phyloP scores from a whole-genome alignment of 2,113 vertebrate genomes.

The Osmerus mordax region DNA sequence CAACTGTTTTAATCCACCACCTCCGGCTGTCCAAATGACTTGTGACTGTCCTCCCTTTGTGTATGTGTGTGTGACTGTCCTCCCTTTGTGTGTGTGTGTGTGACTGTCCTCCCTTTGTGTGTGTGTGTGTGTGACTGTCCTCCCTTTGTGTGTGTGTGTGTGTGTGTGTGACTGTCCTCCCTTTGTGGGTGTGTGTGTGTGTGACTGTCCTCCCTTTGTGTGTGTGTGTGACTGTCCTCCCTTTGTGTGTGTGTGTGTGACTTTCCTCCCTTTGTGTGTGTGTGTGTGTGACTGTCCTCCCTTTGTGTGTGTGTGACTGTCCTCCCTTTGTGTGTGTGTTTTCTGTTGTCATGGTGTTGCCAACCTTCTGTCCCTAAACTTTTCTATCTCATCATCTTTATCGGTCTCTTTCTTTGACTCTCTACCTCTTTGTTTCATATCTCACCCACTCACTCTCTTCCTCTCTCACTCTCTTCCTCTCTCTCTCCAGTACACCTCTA shows the following conservation, averaged over 20 bases:
- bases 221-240: too few relatives aligned
- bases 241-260: too few relatives aligned
- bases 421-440: not conserved
- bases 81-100: constrained; percentile 10
- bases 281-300: too few relatives aligned
- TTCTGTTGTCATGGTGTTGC: constrained; percentile 10
- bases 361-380: constrained; percentile 6
- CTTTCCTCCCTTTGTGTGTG: too few relatives aligned
- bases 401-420: constrained; percentile 3
- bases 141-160: too few relatives aligned
- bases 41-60: constrained; percentile 47
- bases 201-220: too few relatives aligned
- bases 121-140: too few relatives aligned
- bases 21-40: constrained; percentile 76
- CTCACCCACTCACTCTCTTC: not conserved
- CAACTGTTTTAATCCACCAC: constrained; percentile 44
- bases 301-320: too few relatives aligned
- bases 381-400: not conserved
- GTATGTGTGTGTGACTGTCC: not conserved
- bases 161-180: too few relatives aligned
- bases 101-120: not conserved
- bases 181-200: too few relatives aligned
- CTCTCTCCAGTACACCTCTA: constrained; percentile 88
- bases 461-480: constrained; percentile 6
- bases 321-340: constrained; percentile 22